These are phyloP conservation scores for Bombus pyrosoma DNA, from an alignment of 1,140 invertebrate species.

Conservation along the genomic window DNA sequence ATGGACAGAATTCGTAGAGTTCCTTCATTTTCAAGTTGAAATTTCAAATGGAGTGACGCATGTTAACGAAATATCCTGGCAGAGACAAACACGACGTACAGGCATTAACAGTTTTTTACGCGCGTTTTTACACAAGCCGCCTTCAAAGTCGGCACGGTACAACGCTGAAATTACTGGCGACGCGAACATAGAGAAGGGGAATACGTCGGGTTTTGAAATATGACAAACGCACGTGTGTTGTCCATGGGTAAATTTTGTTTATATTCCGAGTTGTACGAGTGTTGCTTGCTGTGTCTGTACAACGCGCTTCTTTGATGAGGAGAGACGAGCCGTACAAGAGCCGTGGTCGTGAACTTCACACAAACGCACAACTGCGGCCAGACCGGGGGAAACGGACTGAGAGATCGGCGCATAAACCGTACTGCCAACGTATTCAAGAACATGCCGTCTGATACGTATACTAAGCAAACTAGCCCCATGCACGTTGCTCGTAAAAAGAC, in stretches of 20 bases:
- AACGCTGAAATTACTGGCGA: constrained; percentile 63
- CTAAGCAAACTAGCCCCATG: not conserved
- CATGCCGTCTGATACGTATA: not conserved
- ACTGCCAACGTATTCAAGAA: constrained; percentile 11
- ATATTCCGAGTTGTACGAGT: constrained; percentile 60
- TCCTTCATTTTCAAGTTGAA: constrained; percentile 37
- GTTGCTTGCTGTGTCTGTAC: constrained; percentile 59
- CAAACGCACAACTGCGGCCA: not conserved
- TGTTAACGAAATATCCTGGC: constrained; percentile 51
- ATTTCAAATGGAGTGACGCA: constrained; percentile 47
- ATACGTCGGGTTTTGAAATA: constrained; percentile 65
- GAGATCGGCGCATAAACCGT: constrained; percentile 37
- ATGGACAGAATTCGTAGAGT: not conserved
- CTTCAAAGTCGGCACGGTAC: constrained; percentile 60
- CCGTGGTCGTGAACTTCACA: constrained; percentile 14
- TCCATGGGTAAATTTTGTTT: constrained; percentile 71
- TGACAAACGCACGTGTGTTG: constrained; percentile 71
- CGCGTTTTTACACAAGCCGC: constrained; percentile 52
- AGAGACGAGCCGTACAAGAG: constrained; percentile 71
- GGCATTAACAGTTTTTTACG: constrained; percentile 62
- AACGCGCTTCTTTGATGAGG: constrained; percentile 72
- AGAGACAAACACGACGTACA: constrained; percentile 33
- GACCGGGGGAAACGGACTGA: constrained; percentile 13
- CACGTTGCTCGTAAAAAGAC: not conserved
- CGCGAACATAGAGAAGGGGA: constrained; percentile 12